Percentiles rank a stretch among this genome's conserved stretches.
These are phyloP conservation scores for Apamea epomidion DNA, from an alignment of 2,888 invertebrate genomes.

Conservation along the genomic window DNA sequence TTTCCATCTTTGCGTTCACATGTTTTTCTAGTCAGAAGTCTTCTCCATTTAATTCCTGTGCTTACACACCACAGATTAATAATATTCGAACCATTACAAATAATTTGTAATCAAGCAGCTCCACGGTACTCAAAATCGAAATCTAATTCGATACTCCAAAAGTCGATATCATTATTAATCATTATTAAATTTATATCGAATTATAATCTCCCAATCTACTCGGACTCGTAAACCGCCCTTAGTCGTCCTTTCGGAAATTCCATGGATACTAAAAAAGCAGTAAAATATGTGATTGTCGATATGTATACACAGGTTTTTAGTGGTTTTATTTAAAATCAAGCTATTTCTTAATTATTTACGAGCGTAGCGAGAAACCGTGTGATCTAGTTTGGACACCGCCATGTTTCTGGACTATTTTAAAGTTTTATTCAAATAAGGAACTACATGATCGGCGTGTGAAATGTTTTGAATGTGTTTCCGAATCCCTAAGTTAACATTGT, in stretches of 20 bases:
- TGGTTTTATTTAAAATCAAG: conserved; percentile 69
- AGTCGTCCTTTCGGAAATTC: conserved; percentile 77
- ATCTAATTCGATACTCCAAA: conserved; percentile 75
- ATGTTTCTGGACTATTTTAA: conserved; percentile 54
- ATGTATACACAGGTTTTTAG: conserved; percentile 66
- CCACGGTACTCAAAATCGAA: conserved; percentile 53
- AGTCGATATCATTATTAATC: conserved; percentile 86
- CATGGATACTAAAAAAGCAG: conserved; percentile 78
- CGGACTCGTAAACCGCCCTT: conserved; percentile 67
- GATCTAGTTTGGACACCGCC: conserved; percentile 65
- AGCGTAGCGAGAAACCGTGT: conserved; percentile 53
- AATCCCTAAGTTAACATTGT: conserved; percentile 26
- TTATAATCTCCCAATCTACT: conserved; percentile 85
- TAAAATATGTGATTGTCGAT: conserved; percentile 83
- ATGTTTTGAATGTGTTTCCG: conserved; percentile 55
- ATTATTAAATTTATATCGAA: conserved; percentile 87
- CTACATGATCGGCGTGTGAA: conserved; percentile 39
- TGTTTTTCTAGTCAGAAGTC: background rate
- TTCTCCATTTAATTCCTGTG: conserved; percentile 32
- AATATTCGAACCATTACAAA: conserved; percentile 48
- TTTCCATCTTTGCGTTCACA: background rate
- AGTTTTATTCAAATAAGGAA: conserved; percentile 58
- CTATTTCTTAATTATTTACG: conserved; percentile 69
- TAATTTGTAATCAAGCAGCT: conserved; percentile 56
- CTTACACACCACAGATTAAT: conserved; percentile 40